Base-by-base conservation (phyloP, 2,113 vertebrate species). In the Chloroceryle aenea region DNA sequence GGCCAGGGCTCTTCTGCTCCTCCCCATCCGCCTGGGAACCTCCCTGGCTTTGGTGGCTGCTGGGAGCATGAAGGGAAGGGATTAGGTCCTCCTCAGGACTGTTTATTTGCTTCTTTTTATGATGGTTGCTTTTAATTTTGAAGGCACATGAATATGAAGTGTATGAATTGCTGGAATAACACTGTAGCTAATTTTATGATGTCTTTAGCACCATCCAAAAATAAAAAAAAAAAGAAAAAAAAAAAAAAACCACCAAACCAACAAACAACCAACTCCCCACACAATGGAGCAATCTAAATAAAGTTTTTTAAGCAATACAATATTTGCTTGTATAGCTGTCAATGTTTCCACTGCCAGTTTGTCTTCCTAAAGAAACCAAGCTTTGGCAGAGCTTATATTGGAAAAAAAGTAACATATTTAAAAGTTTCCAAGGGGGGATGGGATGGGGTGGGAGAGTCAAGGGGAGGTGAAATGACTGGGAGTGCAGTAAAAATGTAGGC, bases 81-180 rank as follows among this genome's bases (percentile, higher is more conserved):
- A 82, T 94, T 91, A 93, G 56, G 21, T 34, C 36, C 62, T 61
- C 23, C 59, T 30, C 30, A 13, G 34, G 55, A 21, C 66, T 52
- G 48, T 91, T 91, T 86, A 43, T 94, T 86, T 92, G 34, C 71
- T 89, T 93, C 36, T 22, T 58, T 82, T 91, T 80, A 88, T 64
- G 30, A 14, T 62, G 14, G 20, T 73, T 72, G 74, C 72, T 82
- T 94, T 93, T 95, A 34, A 85, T 91, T 91, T 89, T 43, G 50
- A 79, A 83, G 74, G 45, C 29, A 0, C 34, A 50, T 64, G 62
- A 78, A 47, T 55, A 32, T 56, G 61, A 61, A 45, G 7, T 7
- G n/a, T 85, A 43, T 62, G 42, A 63, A 79, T 61, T 19, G 12
- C 53, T 61, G 27, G 50, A 87, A 73, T 91, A 93, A 91, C 23